Percentiles rank a stretch among this genome's conserved stretches.
Evolutionary conservation across 2,797 vertebrate species (phyloP).

Genomic region (Periparus ater): DNA sequence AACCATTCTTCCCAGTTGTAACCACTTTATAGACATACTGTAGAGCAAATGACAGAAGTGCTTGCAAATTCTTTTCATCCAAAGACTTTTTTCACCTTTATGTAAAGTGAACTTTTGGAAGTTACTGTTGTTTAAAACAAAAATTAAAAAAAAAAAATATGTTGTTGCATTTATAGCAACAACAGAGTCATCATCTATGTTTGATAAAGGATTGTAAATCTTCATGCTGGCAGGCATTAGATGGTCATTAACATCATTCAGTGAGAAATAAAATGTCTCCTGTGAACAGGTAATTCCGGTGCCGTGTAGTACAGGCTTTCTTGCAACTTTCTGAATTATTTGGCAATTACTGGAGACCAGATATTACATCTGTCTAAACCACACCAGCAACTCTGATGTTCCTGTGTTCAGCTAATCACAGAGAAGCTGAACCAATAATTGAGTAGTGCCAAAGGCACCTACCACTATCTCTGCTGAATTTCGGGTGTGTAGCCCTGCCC

Average conservation of each 20-base stretch:
- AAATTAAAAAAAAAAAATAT: too few relatives aligned
- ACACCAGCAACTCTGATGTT: not conserved
- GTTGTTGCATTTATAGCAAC: not conserved
- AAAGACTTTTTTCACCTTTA: not conserved
- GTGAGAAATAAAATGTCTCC: slow-evolving; percentile 29
- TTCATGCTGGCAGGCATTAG: not conserved
- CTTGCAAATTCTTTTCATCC: not conserved
- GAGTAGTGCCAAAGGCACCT: not conserved
- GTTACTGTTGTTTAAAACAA: not conserved
- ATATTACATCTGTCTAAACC: not conserved
- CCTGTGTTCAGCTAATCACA: not conserved
- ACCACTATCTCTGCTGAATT: not conserved
- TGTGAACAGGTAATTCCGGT: not conserved
- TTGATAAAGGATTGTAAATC: slow-evolving; percentile 36
- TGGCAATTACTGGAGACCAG: not conserved
- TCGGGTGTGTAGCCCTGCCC: not conserved
- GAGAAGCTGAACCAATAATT: not conserved
- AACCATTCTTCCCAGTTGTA: not conserved
- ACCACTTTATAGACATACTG: not conserved
- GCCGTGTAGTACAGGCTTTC: not conserved
- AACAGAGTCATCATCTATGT: not conserved
- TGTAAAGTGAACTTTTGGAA: not conserved
- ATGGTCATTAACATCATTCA: slow-evolving; percentile 55
- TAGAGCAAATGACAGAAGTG: not conserved
- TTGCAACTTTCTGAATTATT: slow-evolving; percentile 1